Base-by-base conservation (phyloP, 2,888 invertebrate species). In the Caenorhabditis sp. region DNA sequence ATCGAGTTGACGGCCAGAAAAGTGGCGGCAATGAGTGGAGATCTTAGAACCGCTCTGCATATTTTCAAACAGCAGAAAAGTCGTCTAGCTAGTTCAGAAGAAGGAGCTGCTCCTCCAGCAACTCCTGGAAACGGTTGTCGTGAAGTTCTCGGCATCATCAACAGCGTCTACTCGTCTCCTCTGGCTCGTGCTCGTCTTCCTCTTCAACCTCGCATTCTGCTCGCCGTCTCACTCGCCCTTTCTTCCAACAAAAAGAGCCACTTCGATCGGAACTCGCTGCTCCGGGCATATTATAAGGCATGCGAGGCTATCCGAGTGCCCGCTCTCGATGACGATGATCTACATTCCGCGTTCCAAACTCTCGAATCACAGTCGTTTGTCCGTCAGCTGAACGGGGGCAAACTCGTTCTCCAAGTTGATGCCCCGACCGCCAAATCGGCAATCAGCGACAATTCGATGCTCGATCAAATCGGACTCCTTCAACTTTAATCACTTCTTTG, bases 1-100 rank as follows among this genome's bases (percentile, higher is more conserved):
- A 91, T 99, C 55, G 94, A 95, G 89, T 92, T 98, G 90, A 92
- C 98, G 83, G 96, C 98, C 48, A 94, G 93, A 85, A 98, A 98
- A 91, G 94, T 98, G 17, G 94, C 97, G 0, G 94, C 96, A 0
- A 92, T 95, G 55, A 95, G 96, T 9, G 98, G 99, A 0, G 99
- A 99, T 89, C 93, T 96, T 85, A 92, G 99, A 61, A 92, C 95
- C 89, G 98, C 98, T 0, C 90, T 99, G 66, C 96, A 97, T 89
- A 94, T 97, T 75, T 95, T 95, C 81, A 81, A 82, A 22, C 82
- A 84, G 50, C 79, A 82, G 24, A 86, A 90, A 45, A 63, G 65
- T 46, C 50, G 52, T 11, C 24, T 59, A 26, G 24, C 41, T 7
- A 2, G 35, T 1, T 17, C 15, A 1, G 22, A 22, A 26, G 7